These are phyloP conservation scores for Toxostoma redivivum DNA, from an alignment of 2,113 vertebrate genomes.

Conservation along the genomic window DNA sequence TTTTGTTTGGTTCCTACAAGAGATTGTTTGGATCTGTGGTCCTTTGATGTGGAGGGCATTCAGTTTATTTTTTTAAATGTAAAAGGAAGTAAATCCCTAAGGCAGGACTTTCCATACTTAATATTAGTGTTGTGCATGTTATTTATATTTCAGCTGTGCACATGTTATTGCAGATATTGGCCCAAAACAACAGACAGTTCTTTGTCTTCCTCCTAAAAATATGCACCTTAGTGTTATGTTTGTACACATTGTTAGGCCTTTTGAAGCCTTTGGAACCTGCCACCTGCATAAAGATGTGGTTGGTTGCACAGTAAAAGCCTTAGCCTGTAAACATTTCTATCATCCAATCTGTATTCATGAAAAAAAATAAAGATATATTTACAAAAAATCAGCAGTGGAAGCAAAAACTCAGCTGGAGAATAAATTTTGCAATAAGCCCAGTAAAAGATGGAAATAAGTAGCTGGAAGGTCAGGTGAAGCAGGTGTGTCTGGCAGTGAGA, in stretches of 20 bases:
- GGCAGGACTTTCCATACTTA: neutral
- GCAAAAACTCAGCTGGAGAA: neutral
- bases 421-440: neutral
- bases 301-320: neutral
- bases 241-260: neutral
- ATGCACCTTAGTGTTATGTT: neutral
- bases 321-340: neutral
- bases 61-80: neutral
- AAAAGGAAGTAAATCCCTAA: neutral
- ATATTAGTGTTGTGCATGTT: neutral
- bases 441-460: neutral
- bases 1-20: neutral
- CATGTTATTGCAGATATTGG: neutral
- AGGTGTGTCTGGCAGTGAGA: neutral
- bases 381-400: neutral
- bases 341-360: neutral
- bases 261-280: neutral
- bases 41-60: neutral
- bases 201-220: neutral
- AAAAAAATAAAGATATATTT: neutral
- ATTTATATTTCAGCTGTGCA: neutral
- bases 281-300: neutral
- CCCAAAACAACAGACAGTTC: neutral
- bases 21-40: neutral
- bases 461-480: neutral